Evolutionary conservation across 2,888 invertebrate species (phyloP), one percentile per base, ranked within the genome.

Genomic region (Gymnocheta viridis): DNA sequence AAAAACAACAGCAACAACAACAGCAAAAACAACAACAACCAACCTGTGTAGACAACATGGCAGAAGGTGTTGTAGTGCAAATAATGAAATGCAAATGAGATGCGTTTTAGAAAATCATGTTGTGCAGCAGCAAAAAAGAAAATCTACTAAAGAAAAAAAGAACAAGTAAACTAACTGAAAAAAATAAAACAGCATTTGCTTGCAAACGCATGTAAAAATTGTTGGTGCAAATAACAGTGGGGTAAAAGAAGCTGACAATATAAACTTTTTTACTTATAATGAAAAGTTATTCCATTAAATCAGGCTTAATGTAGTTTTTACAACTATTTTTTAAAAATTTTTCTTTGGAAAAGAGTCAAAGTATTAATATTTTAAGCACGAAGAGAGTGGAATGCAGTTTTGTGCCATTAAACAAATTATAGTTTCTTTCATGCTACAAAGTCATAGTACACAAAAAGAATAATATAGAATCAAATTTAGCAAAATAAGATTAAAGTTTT

Each of bases 21-120:
- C 62, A 74, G n/a, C 22, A 10, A 22, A 35, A 29, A 66, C 17
- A 19, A 35, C 3, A 9, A 47, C 17, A 9, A 38, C 10, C 2
- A 9, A 12, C 7, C 9, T 19, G 3, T 22, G 22, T 10, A 32
- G 17, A 41, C 14, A 60, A 14, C 27, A 19, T 35, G 17, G 35
- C 49, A 69, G n/a, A 78, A 82, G 81, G 80, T 85, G 87, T 86
- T 85, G 82, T 60, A 77, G 70, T 86, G 86, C 87, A 89, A 89
- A 89, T 90, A 90, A 90, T 90, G 88, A 89, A 88, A 90, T 90
- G 90, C 89, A 90, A 89, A 90, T 90, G 89, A 90, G 89, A 90
- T 90, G 90, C 89, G 88, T 89, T 89, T 89, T 54, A 72, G 87
- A 87, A 88, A 88, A 89, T 88, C 87, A 88, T 80, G 66, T 67